Percentiles rank a stretch among this genome's conserved stretches.
phyloP scores from a whole-genome alignment of 2,797 vertebrate species.

The Centroberyx gerrardi region DNA sequence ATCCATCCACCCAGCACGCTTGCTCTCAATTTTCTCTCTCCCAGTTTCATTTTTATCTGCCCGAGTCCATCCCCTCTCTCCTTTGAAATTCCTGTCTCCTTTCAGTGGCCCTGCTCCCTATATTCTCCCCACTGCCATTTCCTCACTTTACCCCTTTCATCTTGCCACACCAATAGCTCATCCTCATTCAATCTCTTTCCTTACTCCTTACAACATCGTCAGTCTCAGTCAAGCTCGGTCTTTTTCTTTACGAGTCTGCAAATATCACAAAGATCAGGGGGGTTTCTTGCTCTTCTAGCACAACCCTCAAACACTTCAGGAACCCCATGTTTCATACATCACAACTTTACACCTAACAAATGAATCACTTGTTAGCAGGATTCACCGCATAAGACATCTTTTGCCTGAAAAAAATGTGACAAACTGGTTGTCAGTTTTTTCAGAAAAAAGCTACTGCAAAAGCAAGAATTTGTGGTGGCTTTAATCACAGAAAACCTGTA shows the following conservation, averaged over 20 bases:
- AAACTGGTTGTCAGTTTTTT: background rate
- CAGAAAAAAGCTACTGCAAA: background rate
- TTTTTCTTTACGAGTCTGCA: background rate
- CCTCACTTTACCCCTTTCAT: constrained; percentile 69
- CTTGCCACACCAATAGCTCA: constrained; percentile 63
- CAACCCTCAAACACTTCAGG: background rate
- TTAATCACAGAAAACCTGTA: background rate
- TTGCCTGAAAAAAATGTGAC: background rate
- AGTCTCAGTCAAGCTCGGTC: too few species aligned
- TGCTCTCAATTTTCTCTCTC: constrained; percentile 56
- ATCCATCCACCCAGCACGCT: constrained; percentile 63
- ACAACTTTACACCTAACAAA: background rate
- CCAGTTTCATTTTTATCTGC: constrained; percentile 71
- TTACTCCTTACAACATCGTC: constrained; percentile 53
- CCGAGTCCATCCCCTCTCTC: constrained; percentile 57
- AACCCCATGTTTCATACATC: background rate
- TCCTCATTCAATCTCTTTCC: constrained; percentile 70
- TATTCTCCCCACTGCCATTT: constrained; percentile 45
- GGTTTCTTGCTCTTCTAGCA: constrained; percentile 17
- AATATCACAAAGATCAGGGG: constrained; percentile 14
- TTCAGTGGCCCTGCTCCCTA: constrained; percentile 51
- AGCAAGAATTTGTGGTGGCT: background rate
- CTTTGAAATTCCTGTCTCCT: constrained; percentile 59
- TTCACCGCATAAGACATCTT: background rate
- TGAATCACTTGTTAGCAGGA: background rate